These are phyloP conservation scores for Morus bassanus DNA, from an alignment of 2,797 vertebrate species.

Conservation along the genomic window DNA sequence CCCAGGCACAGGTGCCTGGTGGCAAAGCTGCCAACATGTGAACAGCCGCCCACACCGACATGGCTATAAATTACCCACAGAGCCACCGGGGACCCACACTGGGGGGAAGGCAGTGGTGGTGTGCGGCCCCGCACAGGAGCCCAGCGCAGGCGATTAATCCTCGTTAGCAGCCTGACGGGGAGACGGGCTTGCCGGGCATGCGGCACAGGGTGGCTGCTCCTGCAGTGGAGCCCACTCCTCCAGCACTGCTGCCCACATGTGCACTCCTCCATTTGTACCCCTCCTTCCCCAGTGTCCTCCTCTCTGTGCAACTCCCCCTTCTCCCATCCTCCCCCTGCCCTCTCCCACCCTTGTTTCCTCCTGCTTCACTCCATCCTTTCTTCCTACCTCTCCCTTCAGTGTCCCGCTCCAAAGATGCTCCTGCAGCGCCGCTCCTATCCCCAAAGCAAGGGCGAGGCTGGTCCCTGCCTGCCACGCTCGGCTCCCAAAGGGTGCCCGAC, in stretches of 20 bases:
- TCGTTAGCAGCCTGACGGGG: neutral
- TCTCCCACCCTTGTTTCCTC: neutral
- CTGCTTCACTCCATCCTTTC: neutral
- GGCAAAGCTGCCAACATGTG: neutral
- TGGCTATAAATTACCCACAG: neutral
- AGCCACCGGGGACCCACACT: neutral
- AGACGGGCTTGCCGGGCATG: neutral
- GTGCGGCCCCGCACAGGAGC: neutral
- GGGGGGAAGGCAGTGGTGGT: neutral
- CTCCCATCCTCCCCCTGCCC: neutral
- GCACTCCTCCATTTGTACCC: neutral
- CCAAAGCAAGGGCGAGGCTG: neutral
- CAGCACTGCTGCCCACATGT: fast-evolving
- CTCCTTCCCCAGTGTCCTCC: neutral
- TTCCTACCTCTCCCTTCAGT: neutral
- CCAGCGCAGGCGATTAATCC: neutral
- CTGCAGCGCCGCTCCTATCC: neutral
- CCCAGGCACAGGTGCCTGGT: neutral
- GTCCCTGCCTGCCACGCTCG: neutral
- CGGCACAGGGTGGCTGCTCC: neutral
- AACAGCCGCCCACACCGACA: neutral
- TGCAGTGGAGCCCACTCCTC: neutral
- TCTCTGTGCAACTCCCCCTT: neutral
- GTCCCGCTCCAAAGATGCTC: neutral
- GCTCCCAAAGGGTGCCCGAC: neutral